Percentiles rank a stretch among this genome's conserved stretches.
Conservation (phyloP, 2,113 vertebrate genomes). For the Neogobius melanostomus region DNA sequence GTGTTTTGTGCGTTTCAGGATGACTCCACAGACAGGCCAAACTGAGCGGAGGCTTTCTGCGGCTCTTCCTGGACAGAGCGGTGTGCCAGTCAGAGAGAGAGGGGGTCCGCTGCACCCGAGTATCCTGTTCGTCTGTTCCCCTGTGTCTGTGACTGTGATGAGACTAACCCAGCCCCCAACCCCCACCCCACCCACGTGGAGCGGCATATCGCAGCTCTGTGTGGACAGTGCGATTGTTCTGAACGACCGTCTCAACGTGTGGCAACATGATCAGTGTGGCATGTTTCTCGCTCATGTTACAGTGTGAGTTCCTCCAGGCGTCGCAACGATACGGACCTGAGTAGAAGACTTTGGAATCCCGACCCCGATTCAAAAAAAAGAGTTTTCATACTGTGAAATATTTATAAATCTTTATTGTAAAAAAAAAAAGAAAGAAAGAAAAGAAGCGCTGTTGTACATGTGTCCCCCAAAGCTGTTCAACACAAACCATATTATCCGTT, state of each 20-base stretch:
- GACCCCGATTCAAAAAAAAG: not conserved
- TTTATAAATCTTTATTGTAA: too few relatives aligned
- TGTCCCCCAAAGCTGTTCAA: not conserved
- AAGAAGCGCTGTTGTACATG: not conserved
- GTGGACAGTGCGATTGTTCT: not conserved
- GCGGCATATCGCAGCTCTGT: not conserved
- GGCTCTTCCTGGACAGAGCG: not conserved
- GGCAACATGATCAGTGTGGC: not conserved
- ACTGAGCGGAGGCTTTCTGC: not conserved
- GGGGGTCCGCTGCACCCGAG: not conserved
- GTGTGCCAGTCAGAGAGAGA: not conserved
- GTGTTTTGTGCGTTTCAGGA: not conserved
- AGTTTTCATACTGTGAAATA: not conserved
- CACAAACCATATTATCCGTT: too few relatives aligned
- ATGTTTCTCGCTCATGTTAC: not conserved
- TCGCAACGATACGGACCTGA: not conserved
- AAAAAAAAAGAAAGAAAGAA: not conserved
- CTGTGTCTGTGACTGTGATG: conserved; percentile 1
- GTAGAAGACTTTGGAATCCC: not conserved
- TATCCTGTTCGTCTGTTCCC: not conserved
- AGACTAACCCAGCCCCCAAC: not conserved
- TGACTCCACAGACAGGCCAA: not conserved
- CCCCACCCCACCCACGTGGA: too few relatives aligned
- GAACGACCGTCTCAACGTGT: not conserved
- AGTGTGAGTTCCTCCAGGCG: not conserved